phyloP scores from a whole-genome alignment of 2,797 vertebrate species.

The Staurois parvus region DNA sequence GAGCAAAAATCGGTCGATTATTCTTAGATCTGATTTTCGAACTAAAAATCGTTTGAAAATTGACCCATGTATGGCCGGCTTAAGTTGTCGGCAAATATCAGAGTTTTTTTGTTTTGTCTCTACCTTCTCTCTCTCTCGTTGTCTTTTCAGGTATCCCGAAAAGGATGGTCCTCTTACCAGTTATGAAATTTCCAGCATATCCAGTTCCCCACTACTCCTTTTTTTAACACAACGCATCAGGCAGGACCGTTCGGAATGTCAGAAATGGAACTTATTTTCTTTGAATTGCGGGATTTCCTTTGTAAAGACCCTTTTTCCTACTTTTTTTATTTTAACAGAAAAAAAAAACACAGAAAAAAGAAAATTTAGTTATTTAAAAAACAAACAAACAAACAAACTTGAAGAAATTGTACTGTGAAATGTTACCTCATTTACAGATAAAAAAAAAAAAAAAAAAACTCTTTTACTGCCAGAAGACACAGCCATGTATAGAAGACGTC shows the following conservation, averaged over 20 bases:
- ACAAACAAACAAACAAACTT: slow-evolving; percentile 82
- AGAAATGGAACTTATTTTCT: slow-evolving; percentile 84
- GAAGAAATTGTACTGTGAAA: slow-evolving; percentile 98
- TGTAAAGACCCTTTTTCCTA: slow-evolving; percentile 89
- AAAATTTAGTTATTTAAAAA: slow-evolving; percentile 85
- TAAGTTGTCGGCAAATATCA: no score
- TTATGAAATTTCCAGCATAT: slow-evolving; percentile 99
- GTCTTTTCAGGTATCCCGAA: slow-evolving; percentile 98
- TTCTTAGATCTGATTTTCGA: no score
- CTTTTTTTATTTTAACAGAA: slow-evolving; percentile 84
- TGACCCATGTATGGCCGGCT: no score
- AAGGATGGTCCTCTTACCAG: slow-evolving; percentile 99
- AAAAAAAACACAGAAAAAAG: slow-evolving; percentile 78
- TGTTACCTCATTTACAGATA: slow-evolving; percentile 94
- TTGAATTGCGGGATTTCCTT: slow-evolving; percentile 86
- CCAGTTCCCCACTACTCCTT: slow-evolving; percentile 98
- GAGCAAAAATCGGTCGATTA: no score
- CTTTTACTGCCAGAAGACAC: slow-evolving; percentile 54
- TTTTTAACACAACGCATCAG: slow-evolving; percentile 90
- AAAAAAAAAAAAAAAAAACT: slow-evolving; percentile 71
- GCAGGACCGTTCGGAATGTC: slow-evolving; percentile 82
- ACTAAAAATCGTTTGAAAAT: no score
- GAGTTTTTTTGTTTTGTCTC: no score
- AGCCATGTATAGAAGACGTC: slow-evolving; percentile 53
- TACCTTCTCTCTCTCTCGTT: no score